Evolutionary conservation across 2,888 invertebrate species (phyloP), one percentile per base, ranked within the genome.

Genomic region (Metacarcinus magister): DNA sequence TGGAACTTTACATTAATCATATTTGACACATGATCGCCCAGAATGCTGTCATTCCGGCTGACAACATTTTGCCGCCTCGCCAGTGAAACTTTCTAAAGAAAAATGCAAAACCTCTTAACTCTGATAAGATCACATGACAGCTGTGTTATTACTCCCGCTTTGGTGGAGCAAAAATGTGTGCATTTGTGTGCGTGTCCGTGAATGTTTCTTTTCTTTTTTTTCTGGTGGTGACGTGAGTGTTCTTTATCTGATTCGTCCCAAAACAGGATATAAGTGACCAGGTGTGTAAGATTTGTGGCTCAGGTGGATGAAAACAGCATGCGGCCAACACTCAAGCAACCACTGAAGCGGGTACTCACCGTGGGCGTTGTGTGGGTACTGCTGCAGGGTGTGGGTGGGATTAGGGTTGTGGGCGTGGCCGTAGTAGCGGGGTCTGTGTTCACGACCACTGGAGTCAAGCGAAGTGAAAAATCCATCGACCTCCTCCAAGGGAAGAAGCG

Each of bases 391-490:
- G 89, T 93, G 95, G 89, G 60, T 82, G 91, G 89, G 48, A 91
- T 32, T 48, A 39, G 95, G 94, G 75, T 75, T 91, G 94, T 96
- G 96, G 93, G 94, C 75, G 91, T 94, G 95, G 32, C 82, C 43
- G 92, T 96, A 96, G 94, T 96, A 96, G 10, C 96, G 82, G 39
- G 94, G 92, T 94, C 96, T 46, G 92, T 93, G 93, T 43, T 96
- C 94, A 10, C 95, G 93, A 23, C 96, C 96, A 44, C 43, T 87
- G 28, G 96, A 96, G 94, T 96, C 96, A 19, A 96, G 92, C 92
- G 96, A 94, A n/a, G 96, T 96, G 94, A 96, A 96, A 94, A 96
- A 96, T 0, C 94, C 94, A 89, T 96, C 96, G 82, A 96, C 96
- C n/a, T 96, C 96, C 54, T 94, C 96, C 13, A 94, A 92, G 60